These are phyloP conservation scores for Lepidochrysops patricia DNA, from an alignment of 2,888 invertebrate species.

Conservation along the genomic window DNA sequence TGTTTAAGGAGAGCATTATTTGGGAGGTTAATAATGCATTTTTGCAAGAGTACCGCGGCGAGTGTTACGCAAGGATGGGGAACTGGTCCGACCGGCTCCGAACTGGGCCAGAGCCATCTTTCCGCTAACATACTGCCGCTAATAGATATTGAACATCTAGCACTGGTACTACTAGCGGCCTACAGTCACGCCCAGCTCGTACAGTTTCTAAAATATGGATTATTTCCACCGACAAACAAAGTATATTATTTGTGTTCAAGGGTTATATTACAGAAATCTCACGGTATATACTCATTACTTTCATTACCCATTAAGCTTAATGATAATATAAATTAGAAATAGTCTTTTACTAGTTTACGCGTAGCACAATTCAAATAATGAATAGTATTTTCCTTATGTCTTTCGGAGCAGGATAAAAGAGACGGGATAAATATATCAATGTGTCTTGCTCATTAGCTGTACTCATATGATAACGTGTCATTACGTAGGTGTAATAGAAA, in stretches of 20 bases:
- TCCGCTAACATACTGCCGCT: conserved; percentile 61
- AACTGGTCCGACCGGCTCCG: conserved; percentile 67
- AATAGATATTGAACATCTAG: conserved; percentile 61
- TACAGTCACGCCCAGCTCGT: conserved; percentile 29
- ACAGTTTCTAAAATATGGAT: conserved; percentile 33
- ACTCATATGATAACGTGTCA: neutral
- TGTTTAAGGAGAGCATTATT: conserved; percentile 59
- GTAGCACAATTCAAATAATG: too few species aligned
- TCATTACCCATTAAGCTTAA: too few species aligned
- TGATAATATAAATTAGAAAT: too few species aligned
- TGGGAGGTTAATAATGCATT: conserved; percentile 61
- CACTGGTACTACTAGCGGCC: too few species aligned
- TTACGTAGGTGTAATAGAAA: neutral
- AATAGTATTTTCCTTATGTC: too few species aligned
- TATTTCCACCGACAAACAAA: conserved; percentile 8
- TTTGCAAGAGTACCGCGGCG: conserved; percentile 53
- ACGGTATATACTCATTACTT: neutral
- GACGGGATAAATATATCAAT: neutral
- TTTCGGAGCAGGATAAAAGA: too few species aligned
- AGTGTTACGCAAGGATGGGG: conserved; percentile 64
- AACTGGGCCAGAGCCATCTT: conserved; percentile 71
- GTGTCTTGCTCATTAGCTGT: neutral
- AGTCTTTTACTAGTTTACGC: too few species aligned
- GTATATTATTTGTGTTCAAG: neutral
- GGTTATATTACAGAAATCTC: neutral